Evolutionary conservation across 2,113 vertebrate species (phyloP), one percentile per base, ranked within the genome.

Genomic region (Trichomycterus rosablanca): DNA sequence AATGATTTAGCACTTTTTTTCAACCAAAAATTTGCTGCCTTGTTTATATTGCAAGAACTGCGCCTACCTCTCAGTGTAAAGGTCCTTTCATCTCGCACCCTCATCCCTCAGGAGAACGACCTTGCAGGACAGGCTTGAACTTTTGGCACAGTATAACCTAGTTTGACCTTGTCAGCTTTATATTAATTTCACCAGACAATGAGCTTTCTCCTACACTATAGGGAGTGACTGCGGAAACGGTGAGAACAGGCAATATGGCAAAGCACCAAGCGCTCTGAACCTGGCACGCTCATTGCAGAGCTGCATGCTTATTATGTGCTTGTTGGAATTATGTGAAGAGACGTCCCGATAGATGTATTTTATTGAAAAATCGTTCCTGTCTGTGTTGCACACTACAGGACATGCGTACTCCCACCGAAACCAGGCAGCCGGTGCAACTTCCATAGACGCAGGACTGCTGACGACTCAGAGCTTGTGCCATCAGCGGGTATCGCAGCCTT

Each of bases 391-490:
- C 40, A 40, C 52, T 30, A 14, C 30, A 86, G 84, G 80, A 69
- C 80, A 82, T 59, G 28, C 44, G 54, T 66, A 59, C 55, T 63
- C 74, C 5, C 80, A 79, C 62, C 75, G 77, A 44, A 62, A 67
- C 50, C 75, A 63, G 37, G 23, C 76, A 12, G 77, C 78, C 51
- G 63, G 53, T 30, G 70, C 77, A 22, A 67, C 71, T 28, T 51
- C 75, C 8, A 20, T 73, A 32, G 79, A 86, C 24, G 69, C 40
- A 6, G 65, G 74, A 5, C 39, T 61, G 30, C 70, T 76, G 55
- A 58, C 78, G 23, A 78, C 81, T 1, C 86, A 83, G 10, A 88
- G 86, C 74, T 81, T 88, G 19, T 74, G 83, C 71, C 86, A 86
- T 81, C 78, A 81, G 81, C 79, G 80, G 79, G 76, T 72, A 28